These are phyloP conservation scores for Crotalus helleri DNA, from an alignment of 2,113 vertebrate species.

Conservation along the genomic window DNA sequence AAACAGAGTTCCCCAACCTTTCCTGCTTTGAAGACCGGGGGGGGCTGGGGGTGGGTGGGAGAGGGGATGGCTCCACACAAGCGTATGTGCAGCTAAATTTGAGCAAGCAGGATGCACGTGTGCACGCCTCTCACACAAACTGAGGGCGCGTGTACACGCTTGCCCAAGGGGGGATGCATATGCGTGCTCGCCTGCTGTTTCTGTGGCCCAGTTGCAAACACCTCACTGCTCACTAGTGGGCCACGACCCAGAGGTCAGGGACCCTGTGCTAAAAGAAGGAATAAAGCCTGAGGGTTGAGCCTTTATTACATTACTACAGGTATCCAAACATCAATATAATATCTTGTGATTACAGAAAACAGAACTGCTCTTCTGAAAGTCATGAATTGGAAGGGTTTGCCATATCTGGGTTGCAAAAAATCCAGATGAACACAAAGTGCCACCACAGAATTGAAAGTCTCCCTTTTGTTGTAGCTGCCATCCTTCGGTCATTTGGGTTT, in stretches of 20 bases:
- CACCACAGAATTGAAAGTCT: not conserved
- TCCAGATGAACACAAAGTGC: not conserved
- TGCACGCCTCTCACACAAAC: not conserved
- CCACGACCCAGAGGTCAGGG: not conserved
- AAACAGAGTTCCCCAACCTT: not conserved
- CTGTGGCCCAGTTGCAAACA: not conserved
- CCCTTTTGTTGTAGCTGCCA: not conserved
- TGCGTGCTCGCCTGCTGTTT: not conserved
- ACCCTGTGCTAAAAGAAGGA: not conserved
- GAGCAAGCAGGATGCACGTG: rapidly evolving
- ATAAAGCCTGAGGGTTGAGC: not conserved
- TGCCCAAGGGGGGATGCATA: not conserved
- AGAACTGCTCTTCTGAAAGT: not conserved
- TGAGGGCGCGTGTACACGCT: rapidly evolving
- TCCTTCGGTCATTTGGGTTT: not conserved
- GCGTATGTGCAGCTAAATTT: not conserved
- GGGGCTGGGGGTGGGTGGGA: not conserved
- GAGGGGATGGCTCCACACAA: not conserved
- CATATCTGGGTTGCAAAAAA: not conserved
- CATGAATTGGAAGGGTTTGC: not conserved
- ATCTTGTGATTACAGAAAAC: not conserved
- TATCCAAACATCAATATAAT: not conserved
- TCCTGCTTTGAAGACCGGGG: not conserved
- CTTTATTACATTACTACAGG: too few relatives aligned
- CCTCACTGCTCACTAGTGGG: not conserved